phyloP scores from a whole-genome alignment of 2,113 vertebrate species.

The Mesocricetus auratus region DNA sequence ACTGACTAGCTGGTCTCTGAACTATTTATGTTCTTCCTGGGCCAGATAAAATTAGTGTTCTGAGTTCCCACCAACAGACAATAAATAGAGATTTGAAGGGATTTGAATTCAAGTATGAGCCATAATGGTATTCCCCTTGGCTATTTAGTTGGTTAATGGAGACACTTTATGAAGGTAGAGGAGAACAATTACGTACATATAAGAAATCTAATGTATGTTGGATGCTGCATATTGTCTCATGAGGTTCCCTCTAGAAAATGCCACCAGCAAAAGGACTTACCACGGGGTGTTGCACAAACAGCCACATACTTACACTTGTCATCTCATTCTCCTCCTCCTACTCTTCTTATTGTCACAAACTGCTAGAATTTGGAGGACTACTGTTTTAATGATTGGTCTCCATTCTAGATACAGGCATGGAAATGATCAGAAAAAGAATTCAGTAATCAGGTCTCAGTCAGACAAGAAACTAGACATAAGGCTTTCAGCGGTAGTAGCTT shows the following conservation, averaged over 20 bases:
- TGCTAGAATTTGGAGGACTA: not conserved
- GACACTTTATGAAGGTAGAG: not conserved
- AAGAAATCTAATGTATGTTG: not conserved
- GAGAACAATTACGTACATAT: not conserved
- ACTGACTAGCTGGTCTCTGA: not conserved
- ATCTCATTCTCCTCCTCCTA: not conserved
- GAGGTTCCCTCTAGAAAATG: not conserved
- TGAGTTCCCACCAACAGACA: not conserved
- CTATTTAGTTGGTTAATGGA: not conserved
- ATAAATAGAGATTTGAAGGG: not conserved
- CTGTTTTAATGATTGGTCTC: not conserved
- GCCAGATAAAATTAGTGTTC: no score
- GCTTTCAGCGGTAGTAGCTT: not conserved
- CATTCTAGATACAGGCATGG: not conserved
- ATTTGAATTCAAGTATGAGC: not conserved
- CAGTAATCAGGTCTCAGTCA: not conserved
- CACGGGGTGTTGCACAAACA: fast-evolving
- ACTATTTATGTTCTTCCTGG: not conserved
- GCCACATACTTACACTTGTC: not conserved
- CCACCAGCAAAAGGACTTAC: not conserved
- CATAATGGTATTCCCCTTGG: not conserved
- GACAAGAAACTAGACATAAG: not conserved
- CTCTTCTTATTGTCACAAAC: not conserved
- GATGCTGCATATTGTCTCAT: not conserved
- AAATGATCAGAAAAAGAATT: not conserved